Base-by-base conservation (phyloP, 2,888 invertebrate species). In the Amblyjoppa fuscipennis region DNA sequence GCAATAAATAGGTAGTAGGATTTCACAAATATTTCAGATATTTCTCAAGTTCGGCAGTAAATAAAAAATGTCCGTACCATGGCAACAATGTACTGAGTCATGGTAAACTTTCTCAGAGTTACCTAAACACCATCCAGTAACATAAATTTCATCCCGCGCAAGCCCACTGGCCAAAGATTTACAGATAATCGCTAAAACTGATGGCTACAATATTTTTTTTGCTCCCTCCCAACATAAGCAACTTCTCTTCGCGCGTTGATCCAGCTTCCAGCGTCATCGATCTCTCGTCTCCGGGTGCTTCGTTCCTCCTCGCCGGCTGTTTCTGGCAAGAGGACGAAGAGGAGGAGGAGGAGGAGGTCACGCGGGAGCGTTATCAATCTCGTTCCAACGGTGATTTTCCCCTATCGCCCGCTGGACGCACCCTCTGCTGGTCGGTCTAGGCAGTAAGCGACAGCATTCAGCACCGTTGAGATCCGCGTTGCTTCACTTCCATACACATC, bases 291-390 rank as follows among this genome's bases (percentile, higher is more conserved):
- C 45, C 25, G 56, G 16, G 68, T 74, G 64, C 28, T 38, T 64
- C 68, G 81, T 71, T 71, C 51, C 53, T 31, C 73, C 66, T 45
- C 49, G 13, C 59, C 56, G 70, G 64, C 78, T 56, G 77, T 73
- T 61, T 5, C 61, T 16, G 31, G 20, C 61, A 38, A 75, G 38
- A 61, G 49, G 25, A 49, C 7, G 34, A 53, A 74, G 53, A 53
- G 16, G 66, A 61, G 51, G 64, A 45, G n/a, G 70, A 16, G n/a
- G 70, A 16, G 49, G 11, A 11, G 74, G 70, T 69, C 64, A 73
- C 66, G 84, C 74, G 51, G 73, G 16, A 81, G 61, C 59, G 73
- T 69, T 74, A 81, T 84, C 73, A 84, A 84, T 81, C 84, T 74
- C 73, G 38, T 77, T 77, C 61, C 28, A 81, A 73, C 68, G 73